Conservation (phyloP, 2,888 invertebrate species). For the Chesias legatella region DNA sequence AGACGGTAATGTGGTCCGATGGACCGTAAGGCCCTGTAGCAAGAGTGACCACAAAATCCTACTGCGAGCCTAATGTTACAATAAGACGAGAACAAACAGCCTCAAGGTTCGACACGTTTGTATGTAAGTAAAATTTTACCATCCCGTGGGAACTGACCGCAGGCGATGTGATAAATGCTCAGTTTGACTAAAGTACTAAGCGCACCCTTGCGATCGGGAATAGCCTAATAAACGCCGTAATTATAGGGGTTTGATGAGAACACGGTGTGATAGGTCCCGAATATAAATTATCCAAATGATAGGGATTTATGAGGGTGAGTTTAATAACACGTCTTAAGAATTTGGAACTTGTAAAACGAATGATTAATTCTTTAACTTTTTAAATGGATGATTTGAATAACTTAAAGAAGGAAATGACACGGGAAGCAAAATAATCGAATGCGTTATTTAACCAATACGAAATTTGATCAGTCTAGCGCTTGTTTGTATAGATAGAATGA, state of each 20-base stretch:
- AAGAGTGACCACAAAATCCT: constrained; percentile 46
- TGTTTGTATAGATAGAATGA: background rate
- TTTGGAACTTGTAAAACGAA: constrained; percentile 36
- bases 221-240: constrained; percentile 59
- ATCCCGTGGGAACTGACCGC: constrained; percentile 72
- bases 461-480: too few species aligned
- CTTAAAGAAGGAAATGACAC: too few species aligned
- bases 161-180: constrained; percentile 72
- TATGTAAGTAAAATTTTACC: constrained; percentile 65
- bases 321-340: constrained; percentile 52
- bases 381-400: too few species aligned
- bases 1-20: constrained; percentile 36
- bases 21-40: constrained; percentile 59
- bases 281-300: constrained; percentile 57
- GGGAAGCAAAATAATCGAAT: too few species aligned
- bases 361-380: too few species aligned
- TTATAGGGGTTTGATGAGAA: constrained; percentile 55
- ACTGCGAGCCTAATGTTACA: constrained; percentile 56
- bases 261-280: constrained; percentile 42
- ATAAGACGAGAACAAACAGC: constrained; percentile 53
- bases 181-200: constrained; percentile 67
- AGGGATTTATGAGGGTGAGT: constrained; percentile 43
- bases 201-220: constrained; percentile 49
- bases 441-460: too few species aligned
- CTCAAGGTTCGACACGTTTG: constrained; percentile 63